A percentile compares a stretch with the other conserved stretches of the same genome.
phyloP scores from a whole-genome alignment of 2,888 invertebrate species.

The Cosmia pyralina region DNA sequence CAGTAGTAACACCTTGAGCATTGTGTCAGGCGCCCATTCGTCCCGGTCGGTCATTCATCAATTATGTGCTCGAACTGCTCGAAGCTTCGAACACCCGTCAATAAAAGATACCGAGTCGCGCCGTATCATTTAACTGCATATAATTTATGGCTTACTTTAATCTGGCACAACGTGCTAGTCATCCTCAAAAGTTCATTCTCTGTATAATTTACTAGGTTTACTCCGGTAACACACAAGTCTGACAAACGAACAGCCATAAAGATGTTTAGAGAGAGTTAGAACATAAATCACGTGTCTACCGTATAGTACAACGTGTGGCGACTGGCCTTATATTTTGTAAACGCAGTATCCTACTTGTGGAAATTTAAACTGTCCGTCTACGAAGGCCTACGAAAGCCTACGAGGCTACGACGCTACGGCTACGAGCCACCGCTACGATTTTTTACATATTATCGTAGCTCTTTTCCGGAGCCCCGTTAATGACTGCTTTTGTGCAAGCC shows the following conservation, averaged over 20 bases:
- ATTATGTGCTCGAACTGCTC: constrained; percentile 54
- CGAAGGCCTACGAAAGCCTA: constrained; percentile 18
- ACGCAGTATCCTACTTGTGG: constrained; percentile 21
- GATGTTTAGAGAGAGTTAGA: constrained; percentile 41
- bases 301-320: constrained; percentile 19
- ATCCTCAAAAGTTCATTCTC: constrained; percentile 37
- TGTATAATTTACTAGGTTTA: constrained; percentile 56
- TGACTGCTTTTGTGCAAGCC: constrained; percentile 35
- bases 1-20: constrained; percentile 3
- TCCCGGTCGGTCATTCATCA: constrained; percentile 54
- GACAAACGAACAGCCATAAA: constrained; percentile 53
- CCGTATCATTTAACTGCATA: constrained; percentile 55
- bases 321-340: constrained; percentile 42
- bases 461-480: background rate
- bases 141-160: constrained; percentile 61
- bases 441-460: constrained; percentile 18
- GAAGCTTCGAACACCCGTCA: constrained; percentile 55
- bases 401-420: constrained; percentile 29
- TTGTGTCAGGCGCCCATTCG: constrained; percentile 11
- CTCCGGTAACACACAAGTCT: constrained; percentile 48
- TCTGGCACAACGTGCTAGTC: constrained; percentile 30
- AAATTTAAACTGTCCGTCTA: constrained; percentile 31
- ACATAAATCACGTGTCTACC: constrained; percentile 51
- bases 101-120: constrained; percentile 60
- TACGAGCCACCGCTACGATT: constrained; percentile 36